phyloP scores from a whole-genome alignment of 2,888 invertebrate species.

The Scaptomyza polygonia region DNA sequence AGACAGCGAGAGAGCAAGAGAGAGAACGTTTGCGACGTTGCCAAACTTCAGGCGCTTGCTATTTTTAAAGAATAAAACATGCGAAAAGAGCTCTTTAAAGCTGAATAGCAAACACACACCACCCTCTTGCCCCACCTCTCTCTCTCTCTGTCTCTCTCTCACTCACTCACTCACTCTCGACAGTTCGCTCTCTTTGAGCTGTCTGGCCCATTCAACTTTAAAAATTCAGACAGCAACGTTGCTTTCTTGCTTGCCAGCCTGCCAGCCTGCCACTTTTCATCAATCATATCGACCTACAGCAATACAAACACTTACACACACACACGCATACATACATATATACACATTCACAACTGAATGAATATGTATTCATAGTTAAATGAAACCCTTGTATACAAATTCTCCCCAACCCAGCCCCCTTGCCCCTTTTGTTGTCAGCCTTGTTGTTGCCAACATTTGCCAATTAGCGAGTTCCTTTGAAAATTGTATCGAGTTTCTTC shows the following conservation, averaged over 20 bases:
- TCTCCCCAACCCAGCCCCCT: background rate
- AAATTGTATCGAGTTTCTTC: constrained; percentile 10
- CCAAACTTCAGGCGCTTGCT: constrained; percentile 54
- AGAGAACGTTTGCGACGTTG: constrained; percentile 49
- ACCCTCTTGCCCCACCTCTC: background rate
- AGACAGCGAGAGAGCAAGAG: background rate
- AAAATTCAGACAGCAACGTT: constrained; percentile 26
- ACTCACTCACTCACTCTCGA: background rate
- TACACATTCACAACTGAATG: background rate
- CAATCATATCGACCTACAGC: constrained; percentile 61
- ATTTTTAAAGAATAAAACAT: constrained; percentile 56
- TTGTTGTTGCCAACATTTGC: constrained; percentile 15
- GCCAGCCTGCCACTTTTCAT: constrained; percentile 32
- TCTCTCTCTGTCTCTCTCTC: background rate
- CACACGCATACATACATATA: background rate
- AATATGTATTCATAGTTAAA: constrained; percentile 7
- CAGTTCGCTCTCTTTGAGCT: background rate
- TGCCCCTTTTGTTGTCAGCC: background rate
- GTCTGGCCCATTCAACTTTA: constrained; percentile 50
- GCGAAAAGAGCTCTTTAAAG: constrained; percentile 41
- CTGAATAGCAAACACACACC: constrained; percentile 15
- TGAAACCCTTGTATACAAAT: constrained; percentile 4
- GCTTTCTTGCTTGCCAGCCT: background rate
- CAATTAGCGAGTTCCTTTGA: constrained; percentile 41
- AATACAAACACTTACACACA: constrained; percentile 24